Evolutionary conservation across 2,797 vertebrate species (phyloP).

Genomic region (Scyliorhinus canicula): DNA sequence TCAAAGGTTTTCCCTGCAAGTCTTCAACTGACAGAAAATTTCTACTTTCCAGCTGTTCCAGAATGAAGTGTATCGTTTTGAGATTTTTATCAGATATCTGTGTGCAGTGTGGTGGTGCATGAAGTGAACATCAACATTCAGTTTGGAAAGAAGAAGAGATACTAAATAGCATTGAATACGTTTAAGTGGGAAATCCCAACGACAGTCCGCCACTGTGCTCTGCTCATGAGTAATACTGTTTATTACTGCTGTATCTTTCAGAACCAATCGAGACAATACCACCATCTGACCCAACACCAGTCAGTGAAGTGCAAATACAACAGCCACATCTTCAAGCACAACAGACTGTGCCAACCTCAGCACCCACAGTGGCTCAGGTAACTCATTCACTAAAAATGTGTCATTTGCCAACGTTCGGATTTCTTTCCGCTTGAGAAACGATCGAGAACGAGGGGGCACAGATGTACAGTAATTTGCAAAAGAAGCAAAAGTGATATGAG

Average conservation of each 20-base stretch:
- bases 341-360: background rate
- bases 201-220: background rate
- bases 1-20: background rate
- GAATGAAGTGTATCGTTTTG: background rate
- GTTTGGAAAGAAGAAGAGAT: background rate
- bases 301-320: background rate
- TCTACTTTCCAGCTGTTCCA: background rate
- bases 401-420: background rate
- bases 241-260: constrained; percentile 3
- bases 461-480: no score
- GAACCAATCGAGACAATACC: background rate
- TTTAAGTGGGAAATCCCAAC: constrained; percentile 1
- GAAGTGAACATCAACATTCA: background rate
- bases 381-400: background rate
- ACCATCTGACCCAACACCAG: background rate
- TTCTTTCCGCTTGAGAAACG: background rate
- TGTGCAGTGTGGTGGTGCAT: background rate
- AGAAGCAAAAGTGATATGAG: no score
- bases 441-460: no score
- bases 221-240: background rate
- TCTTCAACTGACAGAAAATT: background rate
- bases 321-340: constrained; percentile 3
- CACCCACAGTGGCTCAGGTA: constrained; percentile 9
- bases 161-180: background rate
- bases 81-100: background rate